Evolutionary conservation across 2,888 invertebrate genomes (phyloP), one percentile per base, ranked within the genome.

Genomic region (Neoitamus cyanurus): DNA sequence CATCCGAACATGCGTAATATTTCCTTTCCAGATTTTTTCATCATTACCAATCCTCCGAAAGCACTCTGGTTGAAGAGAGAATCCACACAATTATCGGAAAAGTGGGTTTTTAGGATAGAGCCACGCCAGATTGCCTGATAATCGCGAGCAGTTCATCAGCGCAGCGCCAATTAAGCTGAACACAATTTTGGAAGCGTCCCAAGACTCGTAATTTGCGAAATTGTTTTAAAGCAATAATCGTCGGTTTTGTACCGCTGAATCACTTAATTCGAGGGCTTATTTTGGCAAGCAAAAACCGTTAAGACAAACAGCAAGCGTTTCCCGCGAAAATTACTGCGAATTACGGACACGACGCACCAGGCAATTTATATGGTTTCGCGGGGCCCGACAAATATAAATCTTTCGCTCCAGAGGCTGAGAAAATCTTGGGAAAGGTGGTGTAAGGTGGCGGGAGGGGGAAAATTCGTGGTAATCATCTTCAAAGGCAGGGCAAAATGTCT

Each of bases 191-290:
- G 75, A 75, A 20, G 20, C 42, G 3, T 13, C 28, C 75, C 75
- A 42, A 75, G 28, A 20, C 3, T 15, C 28, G 42, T 28, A 75
- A 75, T 75, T 75, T 75, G 28, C 25, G 75, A 46, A 75, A 75
- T 75, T 75, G 75, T 28, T 28, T 75, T 42, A 75, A 75, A 75
- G 28, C 75, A 75, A 75, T 75, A 75, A 75, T 75, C 42, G 75
- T 75, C 46, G 2, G 28, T 37, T 75, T 75, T 75, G 42, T 46
- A 70, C 6, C 20, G 42, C 42, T 42, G 75, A 75, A 75, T 75
- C 75, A 75, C 20, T 75, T 75, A 75, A 75, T 46, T 75, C 28
- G 75, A 3, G 25, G 42, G 6, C 25, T 42, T 75, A 75, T 75
- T 75, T 42, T 42, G 28, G 25, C 28, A 20, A 70, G 58, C 58